Evolutionary conservation across 2,888 invertebrate species (phyloP).

Genomic region (Drosophila putrida): DNA sequence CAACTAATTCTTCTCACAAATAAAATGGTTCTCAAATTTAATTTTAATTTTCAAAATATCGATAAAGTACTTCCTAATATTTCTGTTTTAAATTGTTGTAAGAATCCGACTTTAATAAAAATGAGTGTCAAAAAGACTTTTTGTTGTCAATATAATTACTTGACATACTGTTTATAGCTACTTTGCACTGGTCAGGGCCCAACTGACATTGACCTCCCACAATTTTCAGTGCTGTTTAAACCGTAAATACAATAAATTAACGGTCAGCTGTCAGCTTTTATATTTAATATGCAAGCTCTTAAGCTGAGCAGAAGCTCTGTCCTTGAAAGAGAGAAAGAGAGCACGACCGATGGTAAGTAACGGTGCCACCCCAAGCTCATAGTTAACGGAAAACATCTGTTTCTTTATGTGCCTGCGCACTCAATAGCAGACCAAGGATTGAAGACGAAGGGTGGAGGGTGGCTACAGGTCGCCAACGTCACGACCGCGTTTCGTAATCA

Average conservation of each 20-base stretch:
- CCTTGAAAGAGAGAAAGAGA: slow-evolving; percentile 38
- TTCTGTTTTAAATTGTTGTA: no score
- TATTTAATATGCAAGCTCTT: slow-evolving; percentile 12
- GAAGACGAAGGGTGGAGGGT: slow-evolving; percentile 3
- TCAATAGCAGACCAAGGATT: slow-evolving; percentile 8
- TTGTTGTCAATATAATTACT: no score
- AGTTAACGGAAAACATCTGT: slow-evolving; percentile 44
- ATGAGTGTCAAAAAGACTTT: no score
- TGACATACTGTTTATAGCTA: not conserved
- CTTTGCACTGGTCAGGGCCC: slow-evolving; percentile 28
- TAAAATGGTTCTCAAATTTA: no score
- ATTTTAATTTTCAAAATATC: no score
- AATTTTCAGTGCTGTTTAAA: slow-evolving; percentile 13
- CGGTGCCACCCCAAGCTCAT: slow-evolving; percentile 3
- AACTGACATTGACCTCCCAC: slow-evolving; percentile 52
- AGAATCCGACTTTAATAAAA: no score
- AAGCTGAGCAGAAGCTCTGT: slow-evolving; percentile 11
- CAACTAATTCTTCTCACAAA: no score
- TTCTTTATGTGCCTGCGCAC: slow-evolving; percentile 47
- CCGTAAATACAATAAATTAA: slow-evolving; percentile 25
- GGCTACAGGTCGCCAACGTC: slow-evolving; percentile 40
- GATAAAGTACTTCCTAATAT: no score
- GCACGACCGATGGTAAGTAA: slow-evolving; percentile 21
- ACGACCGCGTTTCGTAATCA: slow-evolving; percentile 57
- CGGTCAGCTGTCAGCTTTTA: slow-evolving; percentile 45